Conservation (phyloP, 64 coral and sea anemone species). For the Astreopora myriophthalma region DNA sequence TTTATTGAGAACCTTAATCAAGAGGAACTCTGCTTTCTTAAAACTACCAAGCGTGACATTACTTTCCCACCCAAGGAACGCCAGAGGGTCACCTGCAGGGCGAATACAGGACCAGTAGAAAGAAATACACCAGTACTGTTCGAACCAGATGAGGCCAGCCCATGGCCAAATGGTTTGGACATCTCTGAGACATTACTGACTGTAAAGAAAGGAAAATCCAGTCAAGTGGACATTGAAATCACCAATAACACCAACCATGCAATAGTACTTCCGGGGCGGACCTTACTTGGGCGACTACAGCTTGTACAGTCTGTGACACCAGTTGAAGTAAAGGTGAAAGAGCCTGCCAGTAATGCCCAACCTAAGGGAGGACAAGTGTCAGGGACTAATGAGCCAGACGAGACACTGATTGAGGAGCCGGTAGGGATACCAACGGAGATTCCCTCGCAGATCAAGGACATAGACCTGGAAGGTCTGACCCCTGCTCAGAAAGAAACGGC, state of each 20-base stretch:
- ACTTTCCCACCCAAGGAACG: neutral
- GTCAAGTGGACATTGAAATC: neutral
- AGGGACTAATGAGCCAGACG: neutral
- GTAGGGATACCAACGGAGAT: neutral
- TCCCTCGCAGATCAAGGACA: slow-evolving; percentile 12
- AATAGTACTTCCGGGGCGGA: neutral
- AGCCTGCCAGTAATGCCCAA: neutral
- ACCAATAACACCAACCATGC: neutral
- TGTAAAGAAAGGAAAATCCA: neutral
- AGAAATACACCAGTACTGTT: neutral
- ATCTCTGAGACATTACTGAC: neutral
- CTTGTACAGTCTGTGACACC: slow-evolving; percentile 8
- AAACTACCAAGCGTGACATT: neutral
- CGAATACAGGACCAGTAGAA: slow-evolving; percentile 5
- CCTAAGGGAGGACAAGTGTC: neutral
- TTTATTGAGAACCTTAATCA: neutral
- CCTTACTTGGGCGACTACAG: slow-evolving; percentile 6
- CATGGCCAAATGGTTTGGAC: neutral
- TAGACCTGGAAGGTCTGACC: slow-evolving; percentile 35
- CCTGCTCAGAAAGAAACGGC: slow-evolving; percentile 8
- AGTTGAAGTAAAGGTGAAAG: neutral
- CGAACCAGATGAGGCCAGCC: neutral
- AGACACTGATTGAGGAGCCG: neutral
- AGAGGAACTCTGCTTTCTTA: neutral
- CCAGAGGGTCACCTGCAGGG: neutral